Evolutionary conservation across 2,113 vertebrate species (phyloP).

Genomic region (Cyphomyrus plagiostoma): DNA sequence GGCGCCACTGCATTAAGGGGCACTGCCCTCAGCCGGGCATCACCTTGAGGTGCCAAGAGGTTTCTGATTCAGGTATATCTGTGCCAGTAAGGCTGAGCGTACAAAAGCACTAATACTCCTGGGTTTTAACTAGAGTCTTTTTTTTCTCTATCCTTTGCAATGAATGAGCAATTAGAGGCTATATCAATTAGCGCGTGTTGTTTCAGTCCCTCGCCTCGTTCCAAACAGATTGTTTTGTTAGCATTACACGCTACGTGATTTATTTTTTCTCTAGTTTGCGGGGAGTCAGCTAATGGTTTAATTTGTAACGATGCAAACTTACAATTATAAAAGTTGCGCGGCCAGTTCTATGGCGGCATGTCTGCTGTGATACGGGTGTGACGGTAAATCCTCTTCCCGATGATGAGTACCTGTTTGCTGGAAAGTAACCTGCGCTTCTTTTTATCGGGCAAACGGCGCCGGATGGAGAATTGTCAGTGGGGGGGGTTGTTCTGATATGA

Average conservation of each 20-base stretch:
- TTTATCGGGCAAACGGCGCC: background rate
- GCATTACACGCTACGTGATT: constrained; percentile 30
- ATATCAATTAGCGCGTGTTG: constrained; percentile 68
- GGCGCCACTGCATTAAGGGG: constrained; percentile 50
- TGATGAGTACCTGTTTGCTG: constrained; percentile 2
- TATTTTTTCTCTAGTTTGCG: constrained; percentile 29
- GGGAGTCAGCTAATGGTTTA: constrained; percentile 30
- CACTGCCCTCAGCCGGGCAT: constrained; percentile 45
- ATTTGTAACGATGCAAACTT: constrained; percentile 28
- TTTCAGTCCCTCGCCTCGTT: constrained; percentile 68
- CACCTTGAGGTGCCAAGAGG: constrained; percentile 49
- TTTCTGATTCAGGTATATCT: constrained; percentile 73
- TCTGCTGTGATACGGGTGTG: constrained; percentile 31
- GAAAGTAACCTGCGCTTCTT: background rate
- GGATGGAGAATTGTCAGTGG: background rate
- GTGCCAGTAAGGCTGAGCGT: constrained; percentile 65
- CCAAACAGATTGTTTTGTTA: constrained; percentile 48
- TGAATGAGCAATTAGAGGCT: constrained; percentile 72
- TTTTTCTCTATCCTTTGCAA: constrained; percentile 54
- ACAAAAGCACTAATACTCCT: constrained; percentile 50
- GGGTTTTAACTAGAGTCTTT: constrained; percentile 66
- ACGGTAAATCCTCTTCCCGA: constrained; percentile 28
- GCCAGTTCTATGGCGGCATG: constrained; percentile 33
- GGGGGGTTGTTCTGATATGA: background rate
- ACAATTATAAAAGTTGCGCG: constrained; percentile 36